Percentiles rank a stretch among this genome's conserved stretches.
Conservation (phyloP, 2,797 vertebrate species). For the Avahi laniger region DNA sequence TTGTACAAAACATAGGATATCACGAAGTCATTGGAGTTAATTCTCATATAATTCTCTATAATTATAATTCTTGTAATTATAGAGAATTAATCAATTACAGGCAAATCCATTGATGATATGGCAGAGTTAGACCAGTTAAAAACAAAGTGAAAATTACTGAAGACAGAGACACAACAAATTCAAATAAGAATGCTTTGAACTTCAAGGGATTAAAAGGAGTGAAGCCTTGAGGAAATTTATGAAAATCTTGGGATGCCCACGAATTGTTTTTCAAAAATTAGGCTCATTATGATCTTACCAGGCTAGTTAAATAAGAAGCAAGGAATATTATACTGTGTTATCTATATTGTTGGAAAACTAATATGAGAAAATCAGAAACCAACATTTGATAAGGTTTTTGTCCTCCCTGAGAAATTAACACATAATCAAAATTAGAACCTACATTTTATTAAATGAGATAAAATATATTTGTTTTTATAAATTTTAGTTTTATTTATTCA, state of each 20-base stretch:
- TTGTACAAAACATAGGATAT: not conserved
- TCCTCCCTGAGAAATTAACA: not conserved
- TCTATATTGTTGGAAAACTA: not conserved
- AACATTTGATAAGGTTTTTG: not conserved
- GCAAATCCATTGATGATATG: not conserved
- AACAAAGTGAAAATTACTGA: not conserved
- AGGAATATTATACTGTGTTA: not conserved
- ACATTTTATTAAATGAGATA: not conserved
- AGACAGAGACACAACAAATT: not conserved
- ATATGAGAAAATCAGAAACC: not conserved
- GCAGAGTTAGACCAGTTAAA: not conserved
- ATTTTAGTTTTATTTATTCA: not conserved
- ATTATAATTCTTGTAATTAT: not conserved
- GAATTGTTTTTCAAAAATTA: not conserved
- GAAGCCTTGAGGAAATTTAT: not conserved
- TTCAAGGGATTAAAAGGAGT: not conserved
- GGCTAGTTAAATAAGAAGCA: not conserved
- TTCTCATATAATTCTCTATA: not conserved
- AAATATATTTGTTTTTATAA: not conserved
- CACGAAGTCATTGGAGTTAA: not conserved
- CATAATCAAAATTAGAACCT: not conserved
- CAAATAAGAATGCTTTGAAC: not conserved
- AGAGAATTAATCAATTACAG: not conserved
- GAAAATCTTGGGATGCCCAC: not conserved
- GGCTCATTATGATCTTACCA: not conserved